Base-by-base conservation (phyloP, 2,888 invertebrate genomes). In the Trissolcus japonicus region DNA sequence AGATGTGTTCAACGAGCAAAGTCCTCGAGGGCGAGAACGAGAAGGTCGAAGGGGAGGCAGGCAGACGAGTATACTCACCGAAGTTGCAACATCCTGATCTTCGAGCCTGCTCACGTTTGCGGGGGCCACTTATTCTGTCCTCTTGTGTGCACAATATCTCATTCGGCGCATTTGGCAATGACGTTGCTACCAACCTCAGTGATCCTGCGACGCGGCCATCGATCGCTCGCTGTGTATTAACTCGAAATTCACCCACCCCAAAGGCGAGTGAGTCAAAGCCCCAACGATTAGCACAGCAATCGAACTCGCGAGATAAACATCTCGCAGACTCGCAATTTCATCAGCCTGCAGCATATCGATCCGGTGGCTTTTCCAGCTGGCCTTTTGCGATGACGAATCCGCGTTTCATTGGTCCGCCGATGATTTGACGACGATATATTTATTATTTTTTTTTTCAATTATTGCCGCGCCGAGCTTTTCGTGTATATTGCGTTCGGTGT, bases 51-150 rank as follows among this genome's bases (percentile, higher is more conserved):
- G n/a, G 40, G 25, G 43, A 19, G 2, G 19, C 19, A n/a, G 17
- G n/a, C 21, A 55, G 61, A 25, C 35, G 35, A 21, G 46, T 11
- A 87, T 86, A 54, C 51, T 88, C 84, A 80, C 82, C 14, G 14
- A 35, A 46, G 14, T 46, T 82, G 87, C 87, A 46, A 46, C 88
- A 88, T 86, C 85, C 86, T 84, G 86, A 86, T 88, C 87, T 86
- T 88, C 87, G 86, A 84, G 82, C 21, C 72, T 79, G 57, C 79
- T 78, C 76, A 65, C 72, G 66, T 63, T 74, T 78, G 77, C 68
- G 87, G 87, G 21, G 82, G 83, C 87, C 86, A 88, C 88, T 88
- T 86, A 86, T 85, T 83, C 85, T 75, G 74, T 83, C 54, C 80
- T 78, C 73, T 76, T 75, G 66, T 77, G 79, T 55, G 57, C 50